Base-by-base conservation (phyloP, 1,140 invertebrate species). In the Lordiphosa stackelbergi region DNA sequence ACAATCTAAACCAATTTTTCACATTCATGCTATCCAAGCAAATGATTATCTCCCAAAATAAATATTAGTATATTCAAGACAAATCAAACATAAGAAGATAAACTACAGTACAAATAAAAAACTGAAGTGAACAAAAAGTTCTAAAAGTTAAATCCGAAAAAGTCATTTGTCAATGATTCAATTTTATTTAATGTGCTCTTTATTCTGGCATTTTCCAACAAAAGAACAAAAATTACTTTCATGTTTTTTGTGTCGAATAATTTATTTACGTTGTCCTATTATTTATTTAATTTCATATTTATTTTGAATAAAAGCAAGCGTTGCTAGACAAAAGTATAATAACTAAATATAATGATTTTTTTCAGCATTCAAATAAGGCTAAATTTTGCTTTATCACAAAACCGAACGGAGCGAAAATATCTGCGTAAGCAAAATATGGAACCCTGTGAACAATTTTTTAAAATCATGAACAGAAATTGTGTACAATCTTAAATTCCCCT, bases 201-300 rank as follows among this genome's bases (percentile, higher is more conserved):
- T 66, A 57, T 54, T 53, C 51, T 56, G 43, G 38, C 42, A 49
- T 69, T 54, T 60, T 49, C 45, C 16, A 53, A 48, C 53, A 24
- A 60, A 47, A 55, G 56, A 70, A 36, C 47, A 61, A 53, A 52
- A 52, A 59, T 59, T 66, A 66, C 38, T 74, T 75, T 74, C 60
- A 55, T 66, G 43, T 46, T 66, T 66, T 62, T 62, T 35, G 19
- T 57, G 74, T 74, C 65, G 43, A 74, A 70, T 57, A 48, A 52
- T 69, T 78, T 73, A 77, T 62, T 78, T 78, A 78, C 47, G 51
- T 58, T 74, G 78, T 59, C 62, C 65, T 74, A 79, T 78, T 70
- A 79, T 78, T 81, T 78, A 61, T 81, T 78, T 70, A 66, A 51
- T 66, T 69, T 78, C 63, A 72, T 53, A 56, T 81, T 78, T 58